Conservation (phyloP, 2,797 vertebrate species). For the Uromys caudimaculatus region DNA sequence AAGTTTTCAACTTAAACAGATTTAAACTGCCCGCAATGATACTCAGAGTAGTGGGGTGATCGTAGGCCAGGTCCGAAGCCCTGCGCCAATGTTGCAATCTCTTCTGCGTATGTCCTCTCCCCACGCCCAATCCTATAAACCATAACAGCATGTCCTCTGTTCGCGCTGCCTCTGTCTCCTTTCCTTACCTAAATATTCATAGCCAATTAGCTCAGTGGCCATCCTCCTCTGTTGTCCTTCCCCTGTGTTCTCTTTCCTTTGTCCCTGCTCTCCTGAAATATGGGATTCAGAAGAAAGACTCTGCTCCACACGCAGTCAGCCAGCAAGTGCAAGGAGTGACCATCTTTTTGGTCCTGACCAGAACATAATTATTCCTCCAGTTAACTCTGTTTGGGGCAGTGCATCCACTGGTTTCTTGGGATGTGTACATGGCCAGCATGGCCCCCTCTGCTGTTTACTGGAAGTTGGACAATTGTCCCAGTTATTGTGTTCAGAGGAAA, state of each 20-base stretch:
- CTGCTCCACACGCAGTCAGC: not conserved
- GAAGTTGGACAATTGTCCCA: fast-evolving
- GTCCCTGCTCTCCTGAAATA: not conserved
- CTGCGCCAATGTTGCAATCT: not conserved
- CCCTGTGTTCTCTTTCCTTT: not conserved
- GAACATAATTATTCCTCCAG: not conserved
- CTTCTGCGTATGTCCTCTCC: not conserved
- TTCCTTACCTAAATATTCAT: not conserved
- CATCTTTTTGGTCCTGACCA: not conserved
- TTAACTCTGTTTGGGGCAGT: not conserved
- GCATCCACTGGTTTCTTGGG: not conserved
- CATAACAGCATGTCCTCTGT: not conserved
- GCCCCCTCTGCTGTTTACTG: not conserved
- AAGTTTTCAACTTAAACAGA: conserved; percentile 15
- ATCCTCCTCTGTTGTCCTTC: not conserved
- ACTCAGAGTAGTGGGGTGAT: not conserved
- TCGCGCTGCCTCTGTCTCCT: not conserved
- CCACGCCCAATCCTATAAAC: not conserved
- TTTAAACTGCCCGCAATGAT: not conserved
- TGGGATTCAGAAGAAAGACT: not conserved
- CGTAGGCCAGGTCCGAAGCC: not conserved
- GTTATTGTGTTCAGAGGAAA: not conserved
- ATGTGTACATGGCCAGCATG: not conserved
- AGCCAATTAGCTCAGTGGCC: not conserved
- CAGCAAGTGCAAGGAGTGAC: not conserved